Evolutionary conservation across 2,113 vertebrate genomes (phyloP).

Genomic region (Chitala chitala): DNA sequence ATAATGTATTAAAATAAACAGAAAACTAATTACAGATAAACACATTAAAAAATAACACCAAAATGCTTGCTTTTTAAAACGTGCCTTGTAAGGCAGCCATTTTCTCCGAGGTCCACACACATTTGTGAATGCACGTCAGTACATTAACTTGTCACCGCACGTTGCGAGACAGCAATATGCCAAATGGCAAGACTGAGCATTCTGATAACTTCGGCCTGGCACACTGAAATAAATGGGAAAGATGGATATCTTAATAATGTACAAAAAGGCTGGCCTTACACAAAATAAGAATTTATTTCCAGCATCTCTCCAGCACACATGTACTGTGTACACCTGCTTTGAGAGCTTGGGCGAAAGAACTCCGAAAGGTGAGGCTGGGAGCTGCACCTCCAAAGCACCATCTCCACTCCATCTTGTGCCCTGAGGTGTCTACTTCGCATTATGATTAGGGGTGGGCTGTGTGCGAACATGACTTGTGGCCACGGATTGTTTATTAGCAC

Average conservation of each 20-base stretch:
- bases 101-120: neutral
- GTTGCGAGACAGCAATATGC: neutral
- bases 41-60: too few relatives aligned
- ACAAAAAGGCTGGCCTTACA: neutral
- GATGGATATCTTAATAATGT: conserved; percentile 13
- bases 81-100: too few relatives aligned
- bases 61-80: too few relatives aligned
- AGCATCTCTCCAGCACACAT: neutral
- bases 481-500: too few relatives aligned
- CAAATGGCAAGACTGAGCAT: neutral
- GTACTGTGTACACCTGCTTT: conserved; percentile 23
- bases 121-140: neutral
- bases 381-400: too few relatives aligned
- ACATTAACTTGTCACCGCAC: conserved; percentile 12
- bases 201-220: neutral
- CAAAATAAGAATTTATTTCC: conserved; percentile 1
- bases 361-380: too few relatives aligned
- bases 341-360: too few relatives aligned
- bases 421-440: too few relatives aligned
- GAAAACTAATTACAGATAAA: too few relatives aligned
- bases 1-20: neutral
- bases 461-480: too few relatives aligned
- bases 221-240: neutral
- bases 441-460: too few relatives aligned
- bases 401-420: too few relatives aligned